These are phyloP conservation scores for Bubo scandiacus DNA, from an alignment of 2,113 vertebrate species.

Conservation along the genomic window DNA sequence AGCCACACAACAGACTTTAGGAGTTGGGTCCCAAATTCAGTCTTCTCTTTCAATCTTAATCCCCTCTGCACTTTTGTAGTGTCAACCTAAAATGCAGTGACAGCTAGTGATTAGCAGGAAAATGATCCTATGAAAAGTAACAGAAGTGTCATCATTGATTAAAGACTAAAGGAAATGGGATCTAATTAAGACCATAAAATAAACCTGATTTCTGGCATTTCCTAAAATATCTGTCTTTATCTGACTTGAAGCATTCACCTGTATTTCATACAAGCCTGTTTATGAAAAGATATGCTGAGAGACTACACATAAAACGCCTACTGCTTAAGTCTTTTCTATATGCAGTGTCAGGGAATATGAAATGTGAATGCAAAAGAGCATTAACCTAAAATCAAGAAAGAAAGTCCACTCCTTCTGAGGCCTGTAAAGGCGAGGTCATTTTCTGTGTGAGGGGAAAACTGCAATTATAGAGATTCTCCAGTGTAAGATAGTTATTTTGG, in stretches of 20 bases:
- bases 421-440: neutral
- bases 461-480: neutral
- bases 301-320: neutral
- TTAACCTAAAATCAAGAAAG: neutral
- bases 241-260: neutral
- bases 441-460: neutral
- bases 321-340: neutral
- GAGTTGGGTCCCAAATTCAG: neutral
- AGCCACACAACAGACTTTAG: neutral
- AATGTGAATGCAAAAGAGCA: neutral
- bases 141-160: neutral
- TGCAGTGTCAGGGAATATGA: neutral
- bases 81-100: neutral
- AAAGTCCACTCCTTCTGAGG: neutral
- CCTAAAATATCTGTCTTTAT: neutral
- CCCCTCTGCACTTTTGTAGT: neutral
- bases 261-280: neutral
- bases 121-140: neutral
- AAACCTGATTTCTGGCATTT: neutral
- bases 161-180: neutral
- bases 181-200: neutral
- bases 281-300: neutral
- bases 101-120: neutral
- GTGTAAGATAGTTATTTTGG: neutral
- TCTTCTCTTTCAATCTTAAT: neutral